phyloP scores from a whole-genome alignment of 2,888 invertebrate genomes.

The Pachydiplax longipennis region DNA sequence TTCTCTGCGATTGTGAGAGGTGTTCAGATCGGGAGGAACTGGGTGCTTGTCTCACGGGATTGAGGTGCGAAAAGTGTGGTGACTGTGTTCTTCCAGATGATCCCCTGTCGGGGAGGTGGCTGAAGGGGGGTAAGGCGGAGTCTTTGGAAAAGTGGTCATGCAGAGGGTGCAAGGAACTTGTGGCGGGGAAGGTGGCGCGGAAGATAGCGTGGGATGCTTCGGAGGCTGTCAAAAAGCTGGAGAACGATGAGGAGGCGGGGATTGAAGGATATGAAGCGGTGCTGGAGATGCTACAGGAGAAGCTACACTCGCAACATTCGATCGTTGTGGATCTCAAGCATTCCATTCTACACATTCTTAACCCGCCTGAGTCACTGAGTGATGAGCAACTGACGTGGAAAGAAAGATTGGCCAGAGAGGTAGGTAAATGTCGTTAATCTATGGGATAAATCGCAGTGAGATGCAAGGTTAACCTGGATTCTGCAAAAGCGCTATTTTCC shows the following conservation, averaged over 20 bases:
- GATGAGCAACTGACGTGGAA: constrained; percentile 40
- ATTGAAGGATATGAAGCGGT: constrained; percentile 49
- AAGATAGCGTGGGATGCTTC: constrained; percentile 28
- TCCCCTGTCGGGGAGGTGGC: constrained; percentile 57
- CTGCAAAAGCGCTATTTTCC: not conserved
- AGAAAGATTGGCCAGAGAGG: constrained; percentile 46
- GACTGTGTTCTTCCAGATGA: constrained; percentile 68
- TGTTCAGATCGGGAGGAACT: constrained; percentile 69
- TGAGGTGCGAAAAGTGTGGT: constrained; percentile 54
- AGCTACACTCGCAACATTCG: constrained; percentile 48
- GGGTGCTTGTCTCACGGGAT: constrained; percentile 50
- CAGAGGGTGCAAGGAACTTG: constrained; percentile 62
- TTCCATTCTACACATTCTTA: constrained; percentile 48
- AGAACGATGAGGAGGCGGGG: constrained; percentile 47
- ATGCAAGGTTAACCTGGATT: not conserved
- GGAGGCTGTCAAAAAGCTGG: constrained; percentile 48
- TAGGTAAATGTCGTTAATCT: not conserved
- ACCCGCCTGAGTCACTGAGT: constrained; percentile 25
- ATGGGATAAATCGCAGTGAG: too few relatives aligned
- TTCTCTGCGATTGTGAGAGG: constrained; percentile 70
- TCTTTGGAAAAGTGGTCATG: constrained; percentile 67
- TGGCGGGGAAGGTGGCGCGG: constrained; percentile 55
- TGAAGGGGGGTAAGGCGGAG: constrained; percentile 59
- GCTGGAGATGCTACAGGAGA: constrained; percentile 48
- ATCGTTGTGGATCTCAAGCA: constrained; percentile 48